Conservation (phyloP, 2,113 vertebrate species). For the Neogobius melanostomus region DNA sequence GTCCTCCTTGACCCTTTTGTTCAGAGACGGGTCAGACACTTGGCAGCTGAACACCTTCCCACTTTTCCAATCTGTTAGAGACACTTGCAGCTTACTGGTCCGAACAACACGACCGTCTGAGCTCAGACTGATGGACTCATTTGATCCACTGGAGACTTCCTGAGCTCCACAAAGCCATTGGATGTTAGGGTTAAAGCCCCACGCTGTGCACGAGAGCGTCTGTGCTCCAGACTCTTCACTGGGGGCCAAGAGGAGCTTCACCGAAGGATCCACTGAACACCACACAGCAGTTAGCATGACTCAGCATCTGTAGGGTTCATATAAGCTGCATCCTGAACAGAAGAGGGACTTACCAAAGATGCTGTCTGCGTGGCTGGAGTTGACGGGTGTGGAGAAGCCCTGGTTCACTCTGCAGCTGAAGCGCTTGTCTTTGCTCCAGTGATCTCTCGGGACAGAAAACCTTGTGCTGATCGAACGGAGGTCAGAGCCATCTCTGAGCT, state of each 20-base stretch:
- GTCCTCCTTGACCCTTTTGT: rapidly evolving
- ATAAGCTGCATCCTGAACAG: not conserved
- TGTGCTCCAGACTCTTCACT: slow-evolving; percentile 25
- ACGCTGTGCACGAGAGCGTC: slow-evolving; percentile 57
- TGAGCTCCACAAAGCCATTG: slow-evolving; percentile 45
- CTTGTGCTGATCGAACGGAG: slow-evolving; percentile 24
- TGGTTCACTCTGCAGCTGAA: not conserved
- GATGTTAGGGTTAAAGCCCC: slow-evolving; percentile 65
- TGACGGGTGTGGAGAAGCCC: not conserved
- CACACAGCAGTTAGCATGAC: not conserved
- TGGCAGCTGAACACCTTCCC: slow-evolving; percentile 57
- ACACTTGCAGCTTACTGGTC: slow-evolving; percentile 49
- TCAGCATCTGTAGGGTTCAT: not conserved
- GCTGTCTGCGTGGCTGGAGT: not conserved
- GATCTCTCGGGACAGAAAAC: slow-evolving; percentile 22
- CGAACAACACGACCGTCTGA: slow-evolving; percentile 50
- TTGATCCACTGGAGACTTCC: not conserved
- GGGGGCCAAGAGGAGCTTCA: slow-evolving; percentile 47
- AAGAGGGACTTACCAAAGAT: not conserved
- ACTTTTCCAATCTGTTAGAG: slow-evolving; percentile 55
- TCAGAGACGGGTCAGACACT: slow-evolving; percentile 39
- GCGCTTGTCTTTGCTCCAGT: not conserved
- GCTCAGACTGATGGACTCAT: slow-evolving; percentile 19
- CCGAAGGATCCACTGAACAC: slow-evolving; percentile 51
- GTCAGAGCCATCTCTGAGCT: slow-evolving; percentile 29